Evolutionary conservation across 2,888 invertebrate genomes (phyloP).

Genomic region (Pachymerium ferrugineum): DNA sequence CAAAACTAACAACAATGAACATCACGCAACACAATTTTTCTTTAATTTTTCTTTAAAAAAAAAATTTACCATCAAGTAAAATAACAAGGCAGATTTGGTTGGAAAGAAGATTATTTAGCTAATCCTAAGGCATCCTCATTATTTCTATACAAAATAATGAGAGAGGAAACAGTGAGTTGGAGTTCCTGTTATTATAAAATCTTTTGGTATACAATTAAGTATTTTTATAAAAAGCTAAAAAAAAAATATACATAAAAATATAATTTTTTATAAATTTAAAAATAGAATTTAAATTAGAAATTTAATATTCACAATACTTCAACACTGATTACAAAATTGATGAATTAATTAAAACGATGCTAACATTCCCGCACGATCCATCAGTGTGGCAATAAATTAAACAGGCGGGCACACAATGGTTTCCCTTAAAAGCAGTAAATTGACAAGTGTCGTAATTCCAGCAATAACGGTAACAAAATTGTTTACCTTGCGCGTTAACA

Average conservation of each 20-base stretch:
- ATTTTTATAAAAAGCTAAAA: neutral
- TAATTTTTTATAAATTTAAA: too few species aligned
- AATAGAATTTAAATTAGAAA: too few species aligned
- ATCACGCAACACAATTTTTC: constrained; percentile 6
- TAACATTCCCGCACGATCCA: too few species aligned
- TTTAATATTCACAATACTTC: too few species aligned
- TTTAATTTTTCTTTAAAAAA: neutral
- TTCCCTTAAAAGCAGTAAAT: neutral
- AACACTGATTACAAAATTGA: too few species aligned
- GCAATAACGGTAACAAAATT: neutral
- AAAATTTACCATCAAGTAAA: neutral
- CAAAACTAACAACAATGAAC: constrained; percentile 22
- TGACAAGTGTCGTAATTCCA: neutral
- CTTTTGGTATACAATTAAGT: too few species aligned
- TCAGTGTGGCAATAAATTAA: too few species aligned
- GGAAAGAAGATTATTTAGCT: neutral
- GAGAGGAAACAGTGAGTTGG: too few species aligned
- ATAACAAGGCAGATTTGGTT: neutral
- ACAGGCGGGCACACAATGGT: neutral
- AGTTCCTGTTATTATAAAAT: too few species aligned
- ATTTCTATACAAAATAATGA: too few species aligned
- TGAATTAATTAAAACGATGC: too few species aligned
- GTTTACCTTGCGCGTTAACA: constrained; percentile 9
- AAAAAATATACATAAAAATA: too few species aligned
- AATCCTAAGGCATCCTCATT: neutral